Evolutionary conservation across 2,797 vertebrate species (phyloP).

Genomic region (Brotula barbata): DNA sequence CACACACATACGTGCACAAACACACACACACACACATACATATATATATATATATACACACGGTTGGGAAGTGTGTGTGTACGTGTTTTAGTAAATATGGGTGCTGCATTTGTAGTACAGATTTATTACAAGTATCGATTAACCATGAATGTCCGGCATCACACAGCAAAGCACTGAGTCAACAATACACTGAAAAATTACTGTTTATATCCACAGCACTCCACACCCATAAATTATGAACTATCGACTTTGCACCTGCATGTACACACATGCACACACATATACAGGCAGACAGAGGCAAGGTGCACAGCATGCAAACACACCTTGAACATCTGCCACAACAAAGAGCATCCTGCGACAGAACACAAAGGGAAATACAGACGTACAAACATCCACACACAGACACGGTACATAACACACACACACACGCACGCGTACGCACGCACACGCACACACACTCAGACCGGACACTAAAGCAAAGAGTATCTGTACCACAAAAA

Average conservation of each 20-base stretch:
- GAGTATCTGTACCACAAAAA: conserved; percentile 45
- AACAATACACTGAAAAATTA: conserved; percentile 79
- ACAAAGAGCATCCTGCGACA: conserved; percentile 59
- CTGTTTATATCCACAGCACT: conserved; percentile 76
- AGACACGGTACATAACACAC: conserved; percentile 7
- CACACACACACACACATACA: conserved; percentile 17
- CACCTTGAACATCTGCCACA: conserved; percentile 60
- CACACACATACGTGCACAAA: background rate
- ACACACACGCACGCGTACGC: conserved; percentile 1
- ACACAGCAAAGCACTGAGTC: conserved; percentile 71
- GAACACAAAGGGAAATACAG: conserved; percentile 40
- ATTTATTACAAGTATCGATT: conserved; percentile 82
- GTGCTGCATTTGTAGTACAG: conserved; percentile 71
- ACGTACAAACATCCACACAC: conserved; percentile 12
- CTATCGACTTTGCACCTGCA: conserved; percentile 62
- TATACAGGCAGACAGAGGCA: conserved; percentile 33
- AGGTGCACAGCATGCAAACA: conserved; percentile 54
- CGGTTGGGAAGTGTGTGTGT: conserved; percentile 9
- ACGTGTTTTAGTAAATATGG: conserved; percentile 43
- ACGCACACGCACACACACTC: background rate
- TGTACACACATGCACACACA: conserved; percentile 30
- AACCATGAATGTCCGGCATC: conserved; percentile 64
- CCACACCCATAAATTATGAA: conserved; percentile 71
- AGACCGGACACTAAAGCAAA: conserved; percentile 10
- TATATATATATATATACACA: background rate